Conservation (phyloP, 2,113 vertebrate genomes). For the Dicrurus megarhynchus region DNA sequence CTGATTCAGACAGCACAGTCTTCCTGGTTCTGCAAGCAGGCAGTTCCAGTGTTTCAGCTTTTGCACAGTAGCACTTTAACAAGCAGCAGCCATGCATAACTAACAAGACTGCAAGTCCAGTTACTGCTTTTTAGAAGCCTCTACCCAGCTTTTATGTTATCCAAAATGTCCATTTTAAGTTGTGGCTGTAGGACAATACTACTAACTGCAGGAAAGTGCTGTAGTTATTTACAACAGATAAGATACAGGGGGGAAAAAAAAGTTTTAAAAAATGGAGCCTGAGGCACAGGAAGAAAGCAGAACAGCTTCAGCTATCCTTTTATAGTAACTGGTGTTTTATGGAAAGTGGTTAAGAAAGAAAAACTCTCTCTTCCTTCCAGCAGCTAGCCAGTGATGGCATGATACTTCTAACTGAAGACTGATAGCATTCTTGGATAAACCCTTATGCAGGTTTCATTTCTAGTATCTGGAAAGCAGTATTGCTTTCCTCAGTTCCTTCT, state of each 20-base stretch:
- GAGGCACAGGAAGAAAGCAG: neutral
- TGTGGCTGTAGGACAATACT: neutral
- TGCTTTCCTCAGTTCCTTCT: neutral
- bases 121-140: neutral
- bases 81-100: conserved; percentile 51
- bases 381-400: neutral
- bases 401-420: neutral
- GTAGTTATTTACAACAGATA: neutral
- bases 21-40: conserved; percentile 27
- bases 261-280: neutral
- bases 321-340: conserved; percentile 46
- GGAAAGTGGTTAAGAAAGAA: conserved; percentile 17
- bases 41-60: conserved; percentile 40
- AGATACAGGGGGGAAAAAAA: neutral
- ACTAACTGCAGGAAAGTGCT: neutral
- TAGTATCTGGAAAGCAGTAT: neutral
- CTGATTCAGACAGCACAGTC: neutral
- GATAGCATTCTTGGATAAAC: neutral
- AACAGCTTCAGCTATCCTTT: conserved; percentile 23
- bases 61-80: conserved; percentile 46
- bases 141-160: neutral
- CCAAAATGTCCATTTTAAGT: neutral
- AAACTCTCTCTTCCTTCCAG: conserved; percentile 11
- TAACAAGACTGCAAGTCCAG: conserved; percentile 13
- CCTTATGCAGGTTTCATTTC: neutral